phyloP scores from a whole-genome alignment of 2,797 vertebrate genomes.

The Pempheris klunzingeri region DNA sequence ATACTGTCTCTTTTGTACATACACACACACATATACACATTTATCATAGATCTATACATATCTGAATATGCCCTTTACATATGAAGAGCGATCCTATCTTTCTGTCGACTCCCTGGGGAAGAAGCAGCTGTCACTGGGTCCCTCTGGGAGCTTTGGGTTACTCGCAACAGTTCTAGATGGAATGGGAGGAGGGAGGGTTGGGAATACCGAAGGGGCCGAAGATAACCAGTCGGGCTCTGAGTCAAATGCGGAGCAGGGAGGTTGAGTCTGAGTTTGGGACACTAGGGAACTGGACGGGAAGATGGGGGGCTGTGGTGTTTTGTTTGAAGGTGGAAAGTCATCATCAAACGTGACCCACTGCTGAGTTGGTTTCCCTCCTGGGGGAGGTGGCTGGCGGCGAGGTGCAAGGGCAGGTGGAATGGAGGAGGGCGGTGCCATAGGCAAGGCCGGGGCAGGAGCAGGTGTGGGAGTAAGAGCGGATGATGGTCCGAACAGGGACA shows the following conservation, averaged over 20 bases:
- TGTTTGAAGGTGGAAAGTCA: slow-evolving; percentile 67
- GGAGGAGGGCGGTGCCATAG: slow-evolving; percentile 56
- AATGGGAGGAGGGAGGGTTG: slow-evolving; percentile 84
- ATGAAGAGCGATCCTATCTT: slow-evolving; percentile 75
- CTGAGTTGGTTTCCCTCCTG: slow-evolving; percentile 77
- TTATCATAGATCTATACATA: slow-evolving; percentile 79
- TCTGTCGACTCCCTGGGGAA: slow-evolving; percentile 87
- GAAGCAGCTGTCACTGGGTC: slow-evolving; percentile 75
- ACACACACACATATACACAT: slow-evolving; percentile 72
- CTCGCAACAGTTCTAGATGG: slow-evolving; percentile 82
- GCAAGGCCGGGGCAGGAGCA: slow-evolving; percentile 56
- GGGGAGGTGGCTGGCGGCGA: slow-evolving; percentile 56
- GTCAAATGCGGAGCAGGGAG: slow-evolving; percentile 73
- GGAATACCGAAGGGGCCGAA: slow-evolving; percentile 76
- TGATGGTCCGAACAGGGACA: slow-evolving; percentile 61
- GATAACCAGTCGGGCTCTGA: slow-evolving; percentile 84
- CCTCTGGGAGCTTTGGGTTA: slow-evolving; percentile 76
- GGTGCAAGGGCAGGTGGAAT: slow-evolving; percentile 47
- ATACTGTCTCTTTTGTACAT: slow-evolving; percentile 80
- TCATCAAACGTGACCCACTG: slow-evolving; percentile 98
- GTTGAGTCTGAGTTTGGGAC: slow-evolving; percentile 72
- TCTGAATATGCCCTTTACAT: slow-evolving; percentile 69
- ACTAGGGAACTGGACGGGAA: slow-evolving; percentile 56
- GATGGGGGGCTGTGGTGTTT: slow-evolving; percentile 51
- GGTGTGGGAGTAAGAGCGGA: slow-evolving; percentile 48